A percentile compares a stretch with the other conserved stretches of the same genome.
Conservation (phyloP, 2,888 invertebrate genomes). For the Meta bourneti region DNA sequence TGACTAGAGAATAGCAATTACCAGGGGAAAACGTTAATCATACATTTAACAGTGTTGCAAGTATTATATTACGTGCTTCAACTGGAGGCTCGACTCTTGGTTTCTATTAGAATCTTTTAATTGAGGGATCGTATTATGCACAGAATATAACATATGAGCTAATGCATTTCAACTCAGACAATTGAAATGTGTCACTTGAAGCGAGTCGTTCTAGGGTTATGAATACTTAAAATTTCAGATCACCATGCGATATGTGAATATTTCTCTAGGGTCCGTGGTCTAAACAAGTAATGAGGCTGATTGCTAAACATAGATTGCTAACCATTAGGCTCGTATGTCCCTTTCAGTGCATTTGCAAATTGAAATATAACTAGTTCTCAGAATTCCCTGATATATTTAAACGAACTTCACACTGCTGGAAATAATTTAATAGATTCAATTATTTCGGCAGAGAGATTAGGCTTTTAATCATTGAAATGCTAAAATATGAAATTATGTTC, state of each 20-base stretch:
- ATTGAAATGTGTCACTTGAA: not conserved
- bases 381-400: too few relatives aligned
- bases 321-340: not conserved
- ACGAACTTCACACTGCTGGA: too few relatives aligned
- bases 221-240: not conserved
- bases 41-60: too few relatives aligned
- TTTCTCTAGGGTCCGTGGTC: not conserved
- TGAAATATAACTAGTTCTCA: too few relatives aligned
- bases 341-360: too few relatives aligned
- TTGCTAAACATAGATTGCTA: not conserved
- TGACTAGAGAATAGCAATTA: too few relatives aligned
- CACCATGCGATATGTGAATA: not conserved
- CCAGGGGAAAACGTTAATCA: too few relatives aligned
- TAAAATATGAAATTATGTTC: too few relatives aligned
- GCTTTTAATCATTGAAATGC: too few relatives aligned
- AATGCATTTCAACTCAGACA: not conserved
- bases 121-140: not conserved
- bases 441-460: too few relatives aligned
- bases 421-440: too few relatives aligned
- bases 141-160: not conserved
- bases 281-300: not conserved
- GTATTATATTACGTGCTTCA: not conserved
- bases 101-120: not conserved
- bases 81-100: not conserved
- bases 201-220: not conserved